A percentile compares a stretch with the other conserved stretches of the same genome.
Evolutionary conservation across 2,113 vertebrate genomes (phyloP).

Genomic region (Malurus melanocephalus): DNA sequence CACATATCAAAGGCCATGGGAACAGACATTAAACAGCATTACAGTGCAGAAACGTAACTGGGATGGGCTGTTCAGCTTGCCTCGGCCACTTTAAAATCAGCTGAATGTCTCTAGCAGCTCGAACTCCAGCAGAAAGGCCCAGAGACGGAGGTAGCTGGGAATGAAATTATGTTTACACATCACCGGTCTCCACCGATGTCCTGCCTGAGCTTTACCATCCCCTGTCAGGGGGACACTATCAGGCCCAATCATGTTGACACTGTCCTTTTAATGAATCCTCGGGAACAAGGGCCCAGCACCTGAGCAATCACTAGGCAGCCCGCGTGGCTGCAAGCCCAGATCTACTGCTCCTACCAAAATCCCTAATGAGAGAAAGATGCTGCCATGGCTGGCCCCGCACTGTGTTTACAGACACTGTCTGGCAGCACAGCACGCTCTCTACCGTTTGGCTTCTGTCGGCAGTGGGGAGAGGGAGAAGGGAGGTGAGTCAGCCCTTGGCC

Average conservation of each 20-base stretch:
- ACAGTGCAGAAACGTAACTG: background rate
- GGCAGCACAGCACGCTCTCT: conserved; percentile 71
- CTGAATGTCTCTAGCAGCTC: background rate
- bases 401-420: conserved; percentile 71
- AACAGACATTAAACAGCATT: background rate
- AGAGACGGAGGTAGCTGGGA: background rate
- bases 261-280: conserved; percentile 34
- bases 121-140: background rate
- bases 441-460: conserved; percentile 71
- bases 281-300: conserved; percentile 10
- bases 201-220: conserved; percentile 4
- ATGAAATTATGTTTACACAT: background rate
- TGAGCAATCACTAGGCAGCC: conserved; percentile 16
- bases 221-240: background rate
- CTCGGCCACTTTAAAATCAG: conserved; percentile 12
- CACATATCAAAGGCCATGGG: background rate
- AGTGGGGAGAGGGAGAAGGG: conserved; percentile 22
- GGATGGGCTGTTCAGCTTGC: background rate
- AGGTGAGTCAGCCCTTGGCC: conserved; percentile 78
- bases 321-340: conserved; percentile 34
- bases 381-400: conserved; percentile 65
- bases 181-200: background rate
- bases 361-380: conserved; percentile 80
- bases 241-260: background rate
- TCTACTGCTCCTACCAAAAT: conserved; percentile 66